Percentiles rank a stretch among this genome's conserved stretches.
phyloP scores from a whole-genome alignment of 2,797 vertebrate genomes.

The Psittacula derbiana region DNA sequence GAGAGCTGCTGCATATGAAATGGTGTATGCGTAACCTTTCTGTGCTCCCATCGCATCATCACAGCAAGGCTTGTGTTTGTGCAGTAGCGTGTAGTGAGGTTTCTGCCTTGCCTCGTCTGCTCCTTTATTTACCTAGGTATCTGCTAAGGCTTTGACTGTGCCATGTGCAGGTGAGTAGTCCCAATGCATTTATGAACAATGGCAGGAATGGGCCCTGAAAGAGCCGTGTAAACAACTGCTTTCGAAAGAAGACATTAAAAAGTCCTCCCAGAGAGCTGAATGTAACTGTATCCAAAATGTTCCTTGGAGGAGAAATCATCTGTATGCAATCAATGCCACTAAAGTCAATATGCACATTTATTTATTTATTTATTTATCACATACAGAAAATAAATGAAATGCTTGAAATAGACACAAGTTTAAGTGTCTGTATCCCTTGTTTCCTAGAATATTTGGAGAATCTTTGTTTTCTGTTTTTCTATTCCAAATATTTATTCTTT shows the following conservation, averaged over 20 bases:
- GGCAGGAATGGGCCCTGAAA: neutral
- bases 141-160: neutral
- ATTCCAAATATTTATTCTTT: neutral
- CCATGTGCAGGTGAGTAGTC: neutral
- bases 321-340: neutral
- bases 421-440: neutral
- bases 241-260: neutral
- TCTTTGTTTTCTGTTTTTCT: neutral
- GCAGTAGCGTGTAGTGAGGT: neutral
- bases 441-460: neutral
- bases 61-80: neutral
- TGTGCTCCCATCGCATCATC: neutral
- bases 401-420: neutral
- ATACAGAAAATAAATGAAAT: neutral
- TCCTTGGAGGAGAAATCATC: neutral
- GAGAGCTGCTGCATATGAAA: neutral
- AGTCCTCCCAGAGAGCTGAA: constrained; percentile 4
- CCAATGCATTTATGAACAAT: neutral
- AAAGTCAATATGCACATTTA: neutral
- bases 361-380: neutral
- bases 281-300: neutral
- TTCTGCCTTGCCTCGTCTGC: neutral
- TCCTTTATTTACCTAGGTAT: neutral
- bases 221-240: neutral
- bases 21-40: neutral